These are phyloP conservation scores for Thinocorus orbignyianus DNA, from an alignment of 2,113 vertebrate genomes.

Conservation along the genomic window DNA sequence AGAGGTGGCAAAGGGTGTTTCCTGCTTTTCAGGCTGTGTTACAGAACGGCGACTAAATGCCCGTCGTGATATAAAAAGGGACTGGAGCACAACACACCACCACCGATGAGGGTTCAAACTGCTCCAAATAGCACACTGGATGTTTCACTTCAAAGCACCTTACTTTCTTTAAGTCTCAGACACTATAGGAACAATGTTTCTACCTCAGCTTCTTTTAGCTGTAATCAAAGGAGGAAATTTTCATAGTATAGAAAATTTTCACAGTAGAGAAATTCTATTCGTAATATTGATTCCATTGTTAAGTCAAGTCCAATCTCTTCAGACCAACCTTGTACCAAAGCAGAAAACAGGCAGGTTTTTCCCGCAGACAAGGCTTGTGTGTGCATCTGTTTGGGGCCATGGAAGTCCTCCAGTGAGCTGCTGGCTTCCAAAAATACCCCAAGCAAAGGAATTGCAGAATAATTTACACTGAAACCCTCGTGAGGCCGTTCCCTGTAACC, in stretches of 20 bases:
- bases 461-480: background rate
- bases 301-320: background rate
- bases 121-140: background rate
- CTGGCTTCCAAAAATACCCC: background rate
- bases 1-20: background rate
- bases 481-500: background rate
- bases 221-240: background rate
- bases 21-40: background rate
- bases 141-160: background rate
- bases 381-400: background rate
- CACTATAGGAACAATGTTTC: background rate
- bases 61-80: background rate
- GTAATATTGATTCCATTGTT: background rate
- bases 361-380: background rate
- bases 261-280: background rate
- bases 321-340: background rate
- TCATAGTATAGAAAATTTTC: background rate
- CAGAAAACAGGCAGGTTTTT: background rate
- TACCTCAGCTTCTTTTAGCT: background rate
- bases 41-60: background rate
- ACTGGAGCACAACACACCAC: background rate
- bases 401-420: rapidly evolving
- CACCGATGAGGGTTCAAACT: background rate
- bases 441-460: background rate
- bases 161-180: background rate